phyloP scores from a whole-genome alignment of 35 echinoderm and acorn worm genomes.

The Chiridota heheva region DNA sequence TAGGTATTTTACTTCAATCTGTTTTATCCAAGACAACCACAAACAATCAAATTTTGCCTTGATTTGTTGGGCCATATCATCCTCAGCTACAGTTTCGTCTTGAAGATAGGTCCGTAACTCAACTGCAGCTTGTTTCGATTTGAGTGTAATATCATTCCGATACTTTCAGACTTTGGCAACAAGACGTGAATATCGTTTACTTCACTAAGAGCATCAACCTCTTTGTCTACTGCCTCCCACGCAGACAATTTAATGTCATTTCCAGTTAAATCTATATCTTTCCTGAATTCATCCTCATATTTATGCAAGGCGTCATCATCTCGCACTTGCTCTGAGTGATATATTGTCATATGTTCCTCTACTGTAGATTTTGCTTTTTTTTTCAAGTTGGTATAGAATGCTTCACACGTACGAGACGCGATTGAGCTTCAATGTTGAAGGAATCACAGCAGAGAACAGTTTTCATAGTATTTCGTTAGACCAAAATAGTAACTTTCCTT shows the following conservation, averaged over 20 bases:
- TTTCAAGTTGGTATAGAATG: not conserved
- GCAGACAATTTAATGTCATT: not conserved
- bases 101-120: no score
- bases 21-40: conserved; percentile 17
- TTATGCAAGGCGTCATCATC: conserved; percentile 29
- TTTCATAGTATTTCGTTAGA: no score
- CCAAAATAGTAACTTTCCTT: no score
- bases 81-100: no score
- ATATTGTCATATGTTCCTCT: not conserved
- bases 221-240: not conserved
- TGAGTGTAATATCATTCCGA: conserved; percentile 9
- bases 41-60: not conserved
- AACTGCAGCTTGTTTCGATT: not conserved
- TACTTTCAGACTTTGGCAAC: not conserved
- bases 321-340: not conserved
- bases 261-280: conserved; percentile 1
- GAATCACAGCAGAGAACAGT: no score
- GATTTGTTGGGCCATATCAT: no score
- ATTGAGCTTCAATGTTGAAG: no score
- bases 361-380: not conserved
- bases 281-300: conserved; percentile 18
- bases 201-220: not conserved
- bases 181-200: conserved; percentile 19
- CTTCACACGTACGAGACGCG: no score
- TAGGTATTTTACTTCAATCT: conserved; percentile 6